Evolutionary conservation across 2,888 invertebrate species (phyloP), one percentile per base, ranked within the genome.

Genomic region (Tenthredo scrophulariae): DNA sequence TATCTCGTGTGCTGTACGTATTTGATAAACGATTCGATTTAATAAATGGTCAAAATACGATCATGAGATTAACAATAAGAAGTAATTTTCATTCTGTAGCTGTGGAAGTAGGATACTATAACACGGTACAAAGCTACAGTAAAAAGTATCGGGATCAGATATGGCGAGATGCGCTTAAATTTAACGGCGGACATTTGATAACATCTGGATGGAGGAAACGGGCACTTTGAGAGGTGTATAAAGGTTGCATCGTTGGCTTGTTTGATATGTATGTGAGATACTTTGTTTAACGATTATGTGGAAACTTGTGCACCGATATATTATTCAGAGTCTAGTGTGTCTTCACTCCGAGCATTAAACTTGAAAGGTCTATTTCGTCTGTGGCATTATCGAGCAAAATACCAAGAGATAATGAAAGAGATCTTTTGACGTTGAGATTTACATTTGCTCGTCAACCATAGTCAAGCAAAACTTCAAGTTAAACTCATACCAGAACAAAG

Each of bases 171-270:
- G 33, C 62, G 40, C 80, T 83, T 29, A 46, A 37, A 83, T 83
- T 67, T 67, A 46, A 67, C 67, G 83, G 33, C 29, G 58, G 67
- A 83, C 43, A 50, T 83, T 67, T 33, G n/a, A 67, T 70, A 50
- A 70, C 83, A 67, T 70, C 67, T 83, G 83, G 83, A 67, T 70
- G 43, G 3, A 43, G 83, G 46, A 83, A 43, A 70, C 43, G 1
- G 80, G 43, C 26, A 70, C 46, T 67, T 83, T 46, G 29, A 65
- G 18, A 67, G 46, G 62, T 62, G 10, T 62, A 62, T 54, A 54
- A 54, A 62, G 43, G 80, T 80, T 80, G 83, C 83, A 67, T 83
- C 83, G 83, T 70, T 83, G 70, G 70, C 83, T 67, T 65, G 46
- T 67, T 70, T 33, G 33, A n/a, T 80, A 80, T 37, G 26, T 80